Percentiles rank a stretch among this genome's conserved stretches.
These are phyloP conservation scores for Pipistrellus kuhlii DNA, from an alignment of 2,797 vertebrate genomes.

Conservation along the genomic window DNA sequence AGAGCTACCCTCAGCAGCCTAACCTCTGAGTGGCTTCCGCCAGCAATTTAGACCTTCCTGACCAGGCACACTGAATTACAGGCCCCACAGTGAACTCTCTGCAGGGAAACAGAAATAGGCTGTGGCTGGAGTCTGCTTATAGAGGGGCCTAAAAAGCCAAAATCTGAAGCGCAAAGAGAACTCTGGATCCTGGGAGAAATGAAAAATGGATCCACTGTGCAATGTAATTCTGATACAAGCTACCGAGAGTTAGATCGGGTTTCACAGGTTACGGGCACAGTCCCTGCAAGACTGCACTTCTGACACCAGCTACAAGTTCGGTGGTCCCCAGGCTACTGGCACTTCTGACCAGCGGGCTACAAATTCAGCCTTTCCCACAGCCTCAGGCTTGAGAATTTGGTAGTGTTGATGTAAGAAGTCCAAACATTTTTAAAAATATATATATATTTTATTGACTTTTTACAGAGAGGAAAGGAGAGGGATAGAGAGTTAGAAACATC, in stretches of 20 bases:
- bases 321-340: background rate
- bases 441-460: too few relatives aligned
- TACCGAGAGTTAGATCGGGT: background rate
- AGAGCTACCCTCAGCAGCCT: background rate
- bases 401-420: background rate
- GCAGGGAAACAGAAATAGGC: background rate
- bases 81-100: background rate
- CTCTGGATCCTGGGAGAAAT: background rate
- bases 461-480: too few relatives aligned
- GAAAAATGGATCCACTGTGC: background rate
- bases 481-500: too few relatives aligned
- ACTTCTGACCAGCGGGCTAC: background rate
- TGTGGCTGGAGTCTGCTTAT: background rate
- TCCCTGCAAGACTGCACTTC: background rate
- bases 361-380: background rate
- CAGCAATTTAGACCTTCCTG: background rate
- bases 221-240: background rate
- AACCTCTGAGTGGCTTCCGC: background rate
- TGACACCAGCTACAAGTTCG: background rate
- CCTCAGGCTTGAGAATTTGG: background rate
- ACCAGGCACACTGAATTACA: constrained; percentile 51
- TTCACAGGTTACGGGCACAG: background rate
- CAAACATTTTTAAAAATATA: background rate
- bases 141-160: background rate
- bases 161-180: background rate